Conservation (phyloP, 2,888 invertebrate genomes). For the Dasypolia templi region DNA sequence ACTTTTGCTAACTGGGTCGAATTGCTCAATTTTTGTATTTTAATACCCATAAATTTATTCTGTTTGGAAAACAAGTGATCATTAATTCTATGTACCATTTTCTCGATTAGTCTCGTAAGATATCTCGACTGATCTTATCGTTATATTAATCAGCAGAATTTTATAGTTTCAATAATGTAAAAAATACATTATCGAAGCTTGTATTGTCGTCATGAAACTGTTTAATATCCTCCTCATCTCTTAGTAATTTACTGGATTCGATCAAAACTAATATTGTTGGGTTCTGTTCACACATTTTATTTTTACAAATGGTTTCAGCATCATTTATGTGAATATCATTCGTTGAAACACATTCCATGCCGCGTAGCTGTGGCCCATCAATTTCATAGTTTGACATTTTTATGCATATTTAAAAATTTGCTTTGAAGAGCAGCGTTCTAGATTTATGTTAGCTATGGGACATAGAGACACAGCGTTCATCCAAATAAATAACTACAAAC, state of each 20-base stretch:
- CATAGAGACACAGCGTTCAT: conserved; percentile 71
- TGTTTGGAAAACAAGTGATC: conserved; percentile 67
- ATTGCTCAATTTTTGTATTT: conserved; percentile 81
- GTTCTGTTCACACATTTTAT: conserved; percentile 83
- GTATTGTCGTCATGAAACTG: conserved; percentile 51
- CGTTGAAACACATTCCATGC: conserved; percentile 81
- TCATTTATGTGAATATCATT: conserved; percentile 83
- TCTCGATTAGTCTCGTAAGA: conserved; percentile 14
- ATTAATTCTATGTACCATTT: conserved; percentile 42
- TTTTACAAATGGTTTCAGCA: conserved; percentile 85
- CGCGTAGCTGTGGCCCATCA: conserved; percentile 80
- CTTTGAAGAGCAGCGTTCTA: conserved; percentile 86
- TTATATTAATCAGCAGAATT: conserved; percentile 48
- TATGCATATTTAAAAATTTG: conserved; percentile 89
- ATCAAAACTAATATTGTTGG: conserved; percentile 67
- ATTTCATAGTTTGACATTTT: conserved; percentile 87
- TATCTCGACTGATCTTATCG: conserved; percentile 31
- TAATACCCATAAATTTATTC: conserved; percentile 77
- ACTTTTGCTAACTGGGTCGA: conserved; percentile 76
- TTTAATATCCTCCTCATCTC: conserved; percentile 56
- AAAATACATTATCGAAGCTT: conserved; percentile 44
- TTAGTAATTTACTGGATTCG: conserved; percentile 64
- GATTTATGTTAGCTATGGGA: conserved; percentile 80
- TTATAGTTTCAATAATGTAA: conserved; percentile 34
- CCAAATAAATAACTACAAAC: conserved; percentile 59